Evolutionary conservation across 2,888 invertebrate genomes (phyloP).

Genomic region (Thereva nobilitata): DNA sequence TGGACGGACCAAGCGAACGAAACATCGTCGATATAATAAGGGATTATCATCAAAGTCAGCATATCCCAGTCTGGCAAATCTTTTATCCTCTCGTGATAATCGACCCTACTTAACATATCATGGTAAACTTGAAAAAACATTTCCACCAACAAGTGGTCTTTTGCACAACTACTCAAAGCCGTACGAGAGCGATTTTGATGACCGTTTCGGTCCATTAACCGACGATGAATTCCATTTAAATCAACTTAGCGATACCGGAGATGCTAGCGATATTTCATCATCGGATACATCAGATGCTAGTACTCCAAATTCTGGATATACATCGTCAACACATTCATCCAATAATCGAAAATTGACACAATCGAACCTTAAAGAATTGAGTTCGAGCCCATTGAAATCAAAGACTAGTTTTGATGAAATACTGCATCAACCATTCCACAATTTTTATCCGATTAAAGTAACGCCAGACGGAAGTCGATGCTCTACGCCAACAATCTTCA

Average conservation of each 20-base stretch:
- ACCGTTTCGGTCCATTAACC: constrained; percentile 7
- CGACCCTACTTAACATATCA: constrained; percentile 36
- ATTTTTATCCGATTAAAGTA: too few species aligned
- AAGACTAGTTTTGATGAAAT: too few species aligned
- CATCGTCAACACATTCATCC: constrained; percentile 14
- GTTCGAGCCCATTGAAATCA: too few species aligned
- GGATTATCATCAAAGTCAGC: too few species aligned
- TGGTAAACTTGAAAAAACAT: constrained; percentile 12
- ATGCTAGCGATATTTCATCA: constrained; percentile 34
- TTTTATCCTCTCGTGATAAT: background rate
- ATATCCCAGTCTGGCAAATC: too few species aligned
- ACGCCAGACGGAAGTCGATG: too few species aligned
- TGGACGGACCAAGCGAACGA: background rate
- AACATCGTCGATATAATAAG: too few species aligned
- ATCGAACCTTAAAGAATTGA: background rate
- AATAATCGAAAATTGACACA: constrained; percentile 20
- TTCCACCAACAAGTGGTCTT: background rate
- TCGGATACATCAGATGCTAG: background rate
- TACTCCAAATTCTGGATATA: background rate
- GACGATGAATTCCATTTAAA: constrained; percentile 19
- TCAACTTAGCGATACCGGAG: constrained; percentile 31
- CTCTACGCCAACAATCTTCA: too few species aligned
- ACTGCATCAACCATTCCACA: too few species aligned
- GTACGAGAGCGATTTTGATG: constrained; percentile 18
- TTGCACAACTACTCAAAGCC: background rate